A percentile compares a stretch with the other conserved stretches of the same genome.
phyloP scores from a whole-genome alignment of 2,113 vertebrate species.

The Datnioides undecimradiatus region DNA sequence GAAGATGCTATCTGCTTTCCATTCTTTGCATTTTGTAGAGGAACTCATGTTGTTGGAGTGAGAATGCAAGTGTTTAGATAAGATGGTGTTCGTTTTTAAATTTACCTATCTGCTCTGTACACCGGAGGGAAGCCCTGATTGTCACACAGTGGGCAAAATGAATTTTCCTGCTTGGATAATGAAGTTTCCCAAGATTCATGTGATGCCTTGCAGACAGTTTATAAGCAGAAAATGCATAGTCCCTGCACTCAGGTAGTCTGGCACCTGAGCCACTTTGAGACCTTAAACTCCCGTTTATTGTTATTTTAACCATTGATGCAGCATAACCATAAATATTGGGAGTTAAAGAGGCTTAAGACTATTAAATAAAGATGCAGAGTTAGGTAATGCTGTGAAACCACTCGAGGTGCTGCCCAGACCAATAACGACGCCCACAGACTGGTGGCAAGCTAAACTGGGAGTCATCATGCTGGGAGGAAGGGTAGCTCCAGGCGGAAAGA shows the following conservation, averaged over 20 bases:
- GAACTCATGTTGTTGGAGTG: constrained; percentile 3
- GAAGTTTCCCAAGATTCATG: constrained; percentile 24
- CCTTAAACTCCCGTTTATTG: neutral
- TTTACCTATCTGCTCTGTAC: constrained; percentile 40
- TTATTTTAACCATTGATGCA: neutral
- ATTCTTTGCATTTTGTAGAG: constrained; percentile 19
- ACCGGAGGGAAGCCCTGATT: constrained; percentile 25
- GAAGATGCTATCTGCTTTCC: neutral
- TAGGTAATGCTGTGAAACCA: neutral
- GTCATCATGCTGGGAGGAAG: constrained; percentile 9
- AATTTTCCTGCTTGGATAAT: constrained; percentile 37
- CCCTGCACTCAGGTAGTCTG: neutral
- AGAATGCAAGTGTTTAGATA: constrained; percentile 44
- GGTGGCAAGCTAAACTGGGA: constrained; percentile 3
- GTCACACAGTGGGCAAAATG: constrained; percentile 42
- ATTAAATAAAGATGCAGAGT: neutral
- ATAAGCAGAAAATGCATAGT: neutral
- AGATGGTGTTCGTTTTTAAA: constrained; percentile 23
- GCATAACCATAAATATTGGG: neutral
- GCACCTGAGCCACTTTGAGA: neutral
- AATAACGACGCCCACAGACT: neutral
- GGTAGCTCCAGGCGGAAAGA: neutral
- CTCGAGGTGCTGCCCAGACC: neutral
- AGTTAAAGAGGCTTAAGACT: neutral
- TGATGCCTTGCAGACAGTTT: constrained; percentile 25